Percentiles rank a stretch among this genome's conserved stretches.
phyloP scores from a whole-genome alignment of 2,888 invertebrate genomes.

The Caenorhabditis doughertyi region DNA sequence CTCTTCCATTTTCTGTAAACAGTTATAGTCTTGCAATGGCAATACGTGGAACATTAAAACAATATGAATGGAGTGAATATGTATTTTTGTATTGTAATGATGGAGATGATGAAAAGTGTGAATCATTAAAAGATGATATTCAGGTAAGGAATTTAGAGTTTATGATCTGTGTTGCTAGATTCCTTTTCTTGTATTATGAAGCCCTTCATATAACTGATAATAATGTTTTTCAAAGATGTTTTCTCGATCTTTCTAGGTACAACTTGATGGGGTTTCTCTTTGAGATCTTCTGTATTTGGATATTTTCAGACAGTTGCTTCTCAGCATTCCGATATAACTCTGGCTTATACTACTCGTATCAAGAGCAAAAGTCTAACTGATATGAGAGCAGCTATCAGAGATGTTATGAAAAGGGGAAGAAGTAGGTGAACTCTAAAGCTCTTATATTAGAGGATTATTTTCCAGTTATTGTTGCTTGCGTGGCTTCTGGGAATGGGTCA shows the following conservation, averaged over 20 bases:
- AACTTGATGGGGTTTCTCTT: not conserved
- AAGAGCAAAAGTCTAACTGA: not conserved
- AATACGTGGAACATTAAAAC: conserved; percentile 58
- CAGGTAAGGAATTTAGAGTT: conserved; percentile 44
- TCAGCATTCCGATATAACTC: conserved; percentile 26
- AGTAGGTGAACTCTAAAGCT: conserved; percentile 25
- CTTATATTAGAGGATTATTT: not conserved
- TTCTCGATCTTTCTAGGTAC: not conserved
- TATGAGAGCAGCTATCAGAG: conserved; percentile 38
- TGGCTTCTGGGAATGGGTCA: conserved; percentile 53
- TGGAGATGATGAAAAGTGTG: conserved; percentile 66
- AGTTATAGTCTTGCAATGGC: conserved; percentile 63
- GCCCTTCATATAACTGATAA: not conserved
- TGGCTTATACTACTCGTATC: conserved; percentile 50
- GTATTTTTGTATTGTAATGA: conserved; percentile 72
- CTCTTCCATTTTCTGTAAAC: conserved; percentile 53
- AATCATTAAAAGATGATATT: conserved; percentile 62
- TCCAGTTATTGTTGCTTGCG: conserved; percentile 59
- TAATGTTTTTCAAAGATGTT: not conserved
- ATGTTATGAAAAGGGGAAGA: conserved; percentile 46
- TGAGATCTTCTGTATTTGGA: not conserved
- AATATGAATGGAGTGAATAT: conserved; percentile 75
- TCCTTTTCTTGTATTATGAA: not conserved
- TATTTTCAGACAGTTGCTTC: conserved; percentile 39
- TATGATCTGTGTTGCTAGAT: conserved; percentile 1